Conservation (phyloP, 2,113 vertebrate genomes). For the Tragelaphus scriptus region DNA sequence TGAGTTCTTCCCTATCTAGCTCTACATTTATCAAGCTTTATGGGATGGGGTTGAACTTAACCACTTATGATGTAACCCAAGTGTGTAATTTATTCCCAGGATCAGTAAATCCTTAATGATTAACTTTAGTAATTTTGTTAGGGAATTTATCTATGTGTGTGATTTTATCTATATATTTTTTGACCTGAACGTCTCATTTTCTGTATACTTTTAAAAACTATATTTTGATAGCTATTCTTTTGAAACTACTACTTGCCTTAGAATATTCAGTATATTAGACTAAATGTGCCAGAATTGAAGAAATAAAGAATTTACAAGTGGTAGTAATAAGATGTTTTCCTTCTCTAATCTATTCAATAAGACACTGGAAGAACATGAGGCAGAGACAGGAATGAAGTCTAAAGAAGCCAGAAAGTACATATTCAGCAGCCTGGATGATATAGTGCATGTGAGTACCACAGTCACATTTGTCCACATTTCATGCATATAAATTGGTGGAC, state of each 20-base stretch:
- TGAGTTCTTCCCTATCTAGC: background rate
- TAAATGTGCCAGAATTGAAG: slow-evolving; percentile 13
- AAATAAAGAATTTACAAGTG: background rate
- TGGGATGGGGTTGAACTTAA: background rate
- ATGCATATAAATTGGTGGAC: background rate
- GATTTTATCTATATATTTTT: background rate
- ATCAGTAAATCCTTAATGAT: background rate
- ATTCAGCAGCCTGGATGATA: slow-evolving; percentile 99
- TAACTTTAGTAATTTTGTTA: background rate
- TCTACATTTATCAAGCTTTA: background rate
- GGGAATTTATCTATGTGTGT: background rate
- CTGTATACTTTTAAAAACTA: background rate
- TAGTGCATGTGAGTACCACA: slow-evolving; percentile 91
- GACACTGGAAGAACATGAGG: slow-evolving; percentile 97
- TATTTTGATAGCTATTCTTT: slow-evolving; percentile 12
- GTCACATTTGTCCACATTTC: background rate
- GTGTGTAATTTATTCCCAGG: background rate
- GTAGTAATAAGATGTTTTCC: slow-evolving; percentile 27
- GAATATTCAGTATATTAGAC: slow-evolving; percentile 12
- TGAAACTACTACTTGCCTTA: slow-evolving; percentile 12
- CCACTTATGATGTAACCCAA: background rate
- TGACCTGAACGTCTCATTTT: background rate
- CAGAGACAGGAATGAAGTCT: slow-evolving; percentile 98
- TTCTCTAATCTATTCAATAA: slow-evolving; percentile 71
- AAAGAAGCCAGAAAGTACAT: slow-evolving; percentile 99